Percentiles rank a stretch among this genome's conserved stretches.
phyloP scores from a whole-genome alignment of 2,888 invertebrate species.

The Labia minor region DNA sequence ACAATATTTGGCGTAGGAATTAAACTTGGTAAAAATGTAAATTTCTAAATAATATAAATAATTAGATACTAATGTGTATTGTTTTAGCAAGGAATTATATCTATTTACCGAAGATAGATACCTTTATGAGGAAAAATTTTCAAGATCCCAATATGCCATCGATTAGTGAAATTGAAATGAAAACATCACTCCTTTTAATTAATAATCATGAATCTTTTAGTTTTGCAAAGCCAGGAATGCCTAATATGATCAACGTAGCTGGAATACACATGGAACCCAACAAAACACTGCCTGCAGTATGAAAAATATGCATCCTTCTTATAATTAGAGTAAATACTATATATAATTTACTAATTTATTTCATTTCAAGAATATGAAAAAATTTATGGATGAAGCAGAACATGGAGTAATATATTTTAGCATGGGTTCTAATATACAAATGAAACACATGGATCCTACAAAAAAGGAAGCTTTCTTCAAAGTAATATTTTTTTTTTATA shows the following conservation, averaged over 20 bases:
- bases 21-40: too few species aligned
- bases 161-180: background rate
- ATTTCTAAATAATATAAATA: too few species aligned
- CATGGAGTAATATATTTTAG: background rate
- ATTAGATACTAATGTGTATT: too few species aligned
- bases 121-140: slow-evolving; percentile 17
- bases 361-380: background rate
- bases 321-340: too few species aligned
- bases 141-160: slow-evolving; percentile 9
- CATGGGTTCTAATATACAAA: background rate
- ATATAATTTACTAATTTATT: too few species aligned
- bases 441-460: background rate
- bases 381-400: background rate
- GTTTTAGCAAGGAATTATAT: too few species aligned
- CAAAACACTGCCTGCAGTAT: background rate
- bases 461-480: background rate
- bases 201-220: too few species aligned
- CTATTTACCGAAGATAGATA: slow-evolving; percentile 20
- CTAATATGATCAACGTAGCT: background rate
- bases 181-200: background rate
- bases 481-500: too few species aligned
- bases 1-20: too few species aligned
- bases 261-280: background rate
- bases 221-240: background rate
- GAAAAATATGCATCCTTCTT: too few species aligned